Evolutionary conservation across 2,888 invertebrate genomes (phyloP).

Genomic region (Troilus luridus): DNA sequence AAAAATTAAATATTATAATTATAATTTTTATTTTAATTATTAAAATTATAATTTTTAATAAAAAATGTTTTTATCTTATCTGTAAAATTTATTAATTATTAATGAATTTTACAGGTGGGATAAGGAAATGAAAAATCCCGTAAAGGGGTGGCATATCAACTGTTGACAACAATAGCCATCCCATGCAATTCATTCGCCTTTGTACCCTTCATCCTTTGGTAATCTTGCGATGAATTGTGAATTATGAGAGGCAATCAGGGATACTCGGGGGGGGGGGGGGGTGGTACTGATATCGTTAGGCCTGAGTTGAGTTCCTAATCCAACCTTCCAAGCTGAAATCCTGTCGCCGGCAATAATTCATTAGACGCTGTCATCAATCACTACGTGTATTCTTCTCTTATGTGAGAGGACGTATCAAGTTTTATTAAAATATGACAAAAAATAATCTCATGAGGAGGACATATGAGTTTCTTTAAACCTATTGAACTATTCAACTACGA

Average conservation of each 20-base stretch:
- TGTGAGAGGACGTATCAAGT: not conserved
- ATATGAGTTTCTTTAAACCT: too few relatives aligned
- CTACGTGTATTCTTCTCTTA: not conserved
- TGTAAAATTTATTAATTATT: too few relatives aligned
- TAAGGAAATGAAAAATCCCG: not conserved
- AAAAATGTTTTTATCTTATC: too few relatives aligned
- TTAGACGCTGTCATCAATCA: not conserved
- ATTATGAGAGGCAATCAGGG: not conserved
- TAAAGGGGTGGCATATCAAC: not conserved
- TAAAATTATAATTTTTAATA: too few relatives aligned
- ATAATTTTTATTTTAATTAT: too few relatives aligned
- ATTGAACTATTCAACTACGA: too few relatives aligned
- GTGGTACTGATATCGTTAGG: not conserved
- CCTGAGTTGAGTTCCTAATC: not conserved
- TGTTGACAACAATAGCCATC: not conserved
- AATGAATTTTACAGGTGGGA: not conserved
- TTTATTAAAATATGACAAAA: too few relatives aligned
- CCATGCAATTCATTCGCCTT: not conserved
- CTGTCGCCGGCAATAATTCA: not conserved
- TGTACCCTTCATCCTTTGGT: not conserved
- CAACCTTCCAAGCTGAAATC: not conserved
- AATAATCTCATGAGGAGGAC: too few relatives aligned
- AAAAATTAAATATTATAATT: too few relatives aligned
- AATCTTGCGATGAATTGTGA: not conserved
- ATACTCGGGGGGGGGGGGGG: not conserved